Evolutionary conservation across 2,113 vertebrate genomes (phyloP), one percentile per base, ranked within the genome.

Genomic region (Datnioides undecimradiatus): DNA sequence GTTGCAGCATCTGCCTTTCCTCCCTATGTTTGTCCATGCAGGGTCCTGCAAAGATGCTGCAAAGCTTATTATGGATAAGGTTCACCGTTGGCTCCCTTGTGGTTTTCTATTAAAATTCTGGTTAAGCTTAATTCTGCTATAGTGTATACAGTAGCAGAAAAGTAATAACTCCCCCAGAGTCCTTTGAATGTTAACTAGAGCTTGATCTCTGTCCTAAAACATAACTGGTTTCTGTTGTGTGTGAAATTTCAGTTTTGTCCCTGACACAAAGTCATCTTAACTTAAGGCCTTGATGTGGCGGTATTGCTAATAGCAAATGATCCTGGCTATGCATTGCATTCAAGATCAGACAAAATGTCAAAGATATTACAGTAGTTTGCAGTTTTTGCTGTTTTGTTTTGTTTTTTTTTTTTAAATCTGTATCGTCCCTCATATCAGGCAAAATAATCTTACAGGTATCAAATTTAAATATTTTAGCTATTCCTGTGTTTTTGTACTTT

Each of bases 51-150:
- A 60, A 27, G 45, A 62, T 21, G 54, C 66, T 27, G n/a, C 10
- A 57, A 23, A 34, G 48, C 41, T 73, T 67, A 23, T 62, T 67
- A 73, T n/a, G 38, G 16, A 64, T 46, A 63, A 34, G 49, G 7
- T 62, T 31, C 46, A 23, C 25, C 33, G 38, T 55, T 34, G 40
- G 21, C 19, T 79, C 71, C 65, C 46, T 14, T n/a, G 19, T 40
- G 58, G 25, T 40, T 79, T 59, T 71, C 43, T 27, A 82, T 75
- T 86, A 48, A 82, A 79, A 66, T 66, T n/a, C 29, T 41, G 51
- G 23, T 75, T 68, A 46, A 46, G 65, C 27, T 36, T 38, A 59
- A 76, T 66, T 34, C 54, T 60, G 31, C 23, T 46, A 9, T 34
- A 64, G 34, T 54, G 59, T 54, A 21, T 43, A 57, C 14, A 62